phyloP scores from a whole-genome alignment of 2,797 vertebrate species.

The Pagetopsis macropterus region DNA sequence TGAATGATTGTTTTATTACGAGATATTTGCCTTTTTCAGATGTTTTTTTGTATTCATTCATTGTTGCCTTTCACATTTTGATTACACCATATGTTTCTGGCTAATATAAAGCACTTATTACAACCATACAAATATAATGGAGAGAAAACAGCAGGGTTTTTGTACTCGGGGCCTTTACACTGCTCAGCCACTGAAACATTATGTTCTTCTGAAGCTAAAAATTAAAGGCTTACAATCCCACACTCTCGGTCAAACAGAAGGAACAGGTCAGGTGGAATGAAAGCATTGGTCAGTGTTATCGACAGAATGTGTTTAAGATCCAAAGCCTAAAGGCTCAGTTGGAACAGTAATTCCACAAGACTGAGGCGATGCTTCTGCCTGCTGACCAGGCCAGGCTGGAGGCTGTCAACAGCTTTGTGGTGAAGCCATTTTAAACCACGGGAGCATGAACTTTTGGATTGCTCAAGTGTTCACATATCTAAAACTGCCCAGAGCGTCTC shows the following conservation, averaged over 20 bases:
- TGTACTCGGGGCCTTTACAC: constrained; percentile 16
- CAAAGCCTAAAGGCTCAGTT: constrained; percentile 56
- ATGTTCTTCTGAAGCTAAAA: constrained; percentile 20
- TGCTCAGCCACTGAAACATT: constrained; percentile 9
- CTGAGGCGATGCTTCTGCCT: constrained; percentile 39
- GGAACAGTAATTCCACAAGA: constrained; percentile 60
- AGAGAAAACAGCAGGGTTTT: neutral
- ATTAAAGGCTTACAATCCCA: constrained; percentile 26
- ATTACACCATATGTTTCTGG: neutral
- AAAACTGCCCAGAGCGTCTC: constrained; percentile 40
- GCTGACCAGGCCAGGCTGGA: constrained; percentile 49
- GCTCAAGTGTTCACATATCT: constrained; percentile 45
- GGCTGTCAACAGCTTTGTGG: constrained; percentile 51
- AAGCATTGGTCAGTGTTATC: constrained; percentile 60
- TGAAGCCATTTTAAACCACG: constrained; percentile 35
- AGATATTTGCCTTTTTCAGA: neutral
- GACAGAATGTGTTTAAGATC: constrained; percentile 68
- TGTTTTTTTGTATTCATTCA: neutral
- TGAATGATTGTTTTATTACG: constrained; percentile 1
- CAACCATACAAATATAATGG: neutral
- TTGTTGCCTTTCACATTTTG: neutral
- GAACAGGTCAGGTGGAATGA: constrained; percentile 70
- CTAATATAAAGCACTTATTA: neutral
- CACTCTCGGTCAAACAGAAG: constrained; percentile 55
- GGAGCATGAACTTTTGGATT: constrained; percentile 44